phyloP scores from a whole-genome alignment of 2,797 vertebrate species.

The Sternarchorhynchus goeldii region DNA sequence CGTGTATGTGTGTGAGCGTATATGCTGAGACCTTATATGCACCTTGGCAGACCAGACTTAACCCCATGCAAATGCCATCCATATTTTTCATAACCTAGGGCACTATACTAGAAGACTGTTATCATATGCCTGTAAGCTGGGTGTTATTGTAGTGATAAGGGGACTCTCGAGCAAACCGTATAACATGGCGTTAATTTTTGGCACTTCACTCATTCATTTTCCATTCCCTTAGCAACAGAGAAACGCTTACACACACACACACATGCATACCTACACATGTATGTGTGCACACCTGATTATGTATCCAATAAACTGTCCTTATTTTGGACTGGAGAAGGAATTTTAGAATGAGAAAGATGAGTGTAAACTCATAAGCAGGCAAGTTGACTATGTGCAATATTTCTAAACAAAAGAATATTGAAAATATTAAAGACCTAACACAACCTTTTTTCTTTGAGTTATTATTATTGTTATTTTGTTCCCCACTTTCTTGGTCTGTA shows the following conservation, averaged over 20 bases:
- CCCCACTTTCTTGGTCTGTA: too few relatives aligned
- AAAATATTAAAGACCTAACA: slow-evolving; percentile 85
- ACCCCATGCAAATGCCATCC: slow-evolving; percentile 43
- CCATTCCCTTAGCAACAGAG: slow-evolving; percentile 43
- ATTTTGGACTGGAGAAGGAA: slow-evolving; percentile 79
- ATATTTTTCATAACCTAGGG: slow-evolving; percentile 27
- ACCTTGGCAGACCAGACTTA: slow-evolving; percentile 41
- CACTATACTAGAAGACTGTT: slow-evolving; percentile 56
- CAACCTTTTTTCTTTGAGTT: slow-evolving; percentile 58
- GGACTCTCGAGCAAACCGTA: slow-evolving; percentile 1
- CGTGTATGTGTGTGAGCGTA: slow-evolving; percentile 68
- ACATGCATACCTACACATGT: slow-evolving; percentile 72
- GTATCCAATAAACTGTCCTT: slow-evolving; percentile 80
- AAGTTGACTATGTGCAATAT: slow-evolving; percentile 88
- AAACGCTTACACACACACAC: slow-evolving; percentile 70
- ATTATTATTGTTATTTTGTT: slow-evolving; percentile 45
- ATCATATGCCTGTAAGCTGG: slow-evolving; percentile 41
- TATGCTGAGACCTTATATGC: slow-evolving; percentile 41
- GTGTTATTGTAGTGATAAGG: slow-evolving; percentile 12
- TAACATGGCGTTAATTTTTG: slow-evolving; percentile 5
- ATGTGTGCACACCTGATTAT: slow-evolving; percentile 81
- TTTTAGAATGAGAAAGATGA: slow-evolving; percentile 76
- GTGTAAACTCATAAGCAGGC: slow-evolving; percentile 80
- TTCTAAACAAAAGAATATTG: slow-evolving; percentile 84
- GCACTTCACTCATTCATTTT: slow-evolving; percentile 25